Base-by-base conservation (phyloP, 1,140 invertebrate species). In the Lasaia peninsularis region DNA sequence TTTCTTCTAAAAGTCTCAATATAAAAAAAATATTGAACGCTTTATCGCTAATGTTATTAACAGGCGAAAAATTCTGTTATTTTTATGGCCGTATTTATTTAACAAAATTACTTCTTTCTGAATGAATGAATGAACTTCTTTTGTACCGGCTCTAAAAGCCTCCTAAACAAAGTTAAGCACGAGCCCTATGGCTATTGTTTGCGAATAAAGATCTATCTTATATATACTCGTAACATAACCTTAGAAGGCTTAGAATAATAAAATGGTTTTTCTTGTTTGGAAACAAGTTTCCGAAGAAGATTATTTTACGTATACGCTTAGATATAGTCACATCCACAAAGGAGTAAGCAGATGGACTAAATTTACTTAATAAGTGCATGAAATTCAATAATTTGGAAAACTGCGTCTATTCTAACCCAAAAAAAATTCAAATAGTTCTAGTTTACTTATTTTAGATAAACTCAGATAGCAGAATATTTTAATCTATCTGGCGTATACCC, bases 181-280 rank as follows among this genome's bases (percentile, higher is more conserved):
- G n/a, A 48, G 40, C 40, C 40, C 10, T 48, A 20, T n/a, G 40
- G 40, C 40, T 21, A 48, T 48, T 48, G 40, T 48, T 48, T 48
- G 18, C 20, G 18, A 18, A 20, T 20, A 48, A 48, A 48, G 40
- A 48, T 21, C 16, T 16, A 10, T 20, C 40, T 48, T 48, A 11
- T 48, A 18, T 11, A n/a, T 21, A n/a, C n/a, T n/a, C n/a, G n/a
- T n/a, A 21, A 48, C 40, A 48, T 16, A 21, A 16, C 11, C 37
- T 48, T 20, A 14, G n/a, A n/a, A n/a, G n/a, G n/a, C n/a, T n/a
- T 10, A 11, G n/a, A 18, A 16, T 20, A 48, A 21, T 6, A 21
- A 44, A 44, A 48, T 4, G 6, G 12, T 16, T 48, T 48, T 48
- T 21, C 18, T 16, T 21, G 40, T 48, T 48, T 9, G 20, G 1